A percentile compares a stretch with the other conserved stretches of the same genome.
phyloP scores from a whole-genome alignment of 2,113 vertebrate genomes.

The Dinomys branickii region DNA sequence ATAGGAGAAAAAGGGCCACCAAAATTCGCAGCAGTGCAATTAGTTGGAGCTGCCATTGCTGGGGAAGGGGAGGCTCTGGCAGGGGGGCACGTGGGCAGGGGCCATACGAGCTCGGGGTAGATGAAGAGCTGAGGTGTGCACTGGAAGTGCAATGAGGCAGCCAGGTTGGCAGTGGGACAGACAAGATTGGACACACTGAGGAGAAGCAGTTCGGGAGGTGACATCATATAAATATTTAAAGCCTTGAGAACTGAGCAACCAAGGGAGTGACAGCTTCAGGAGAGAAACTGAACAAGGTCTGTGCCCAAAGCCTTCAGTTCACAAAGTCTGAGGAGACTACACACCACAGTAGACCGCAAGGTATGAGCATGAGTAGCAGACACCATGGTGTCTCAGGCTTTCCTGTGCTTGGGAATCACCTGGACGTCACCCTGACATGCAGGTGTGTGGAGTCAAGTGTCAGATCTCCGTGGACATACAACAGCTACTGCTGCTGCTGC shows the following conservation, averaged over 20 bases:
- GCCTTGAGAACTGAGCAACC: too few species aligned
- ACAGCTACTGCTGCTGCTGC: too few species aligned
- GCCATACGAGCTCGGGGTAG: too few species aligned
- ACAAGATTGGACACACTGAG: too few species aligned
- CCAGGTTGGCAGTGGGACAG: too few species aligned
- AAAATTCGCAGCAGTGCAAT: too few species aligned
- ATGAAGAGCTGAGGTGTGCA: background rate
- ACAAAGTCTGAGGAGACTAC: background rate
- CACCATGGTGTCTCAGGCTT: too few species aligned
- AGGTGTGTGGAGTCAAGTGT: background rate
- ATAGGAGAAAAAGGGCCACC: background rate
- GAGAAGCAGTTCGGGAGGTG: too few species aligned
- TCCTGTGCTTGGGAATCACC: background rate
- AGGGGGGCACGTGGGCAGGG: too few species aligned
- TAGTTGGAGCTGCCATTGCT: background rate
- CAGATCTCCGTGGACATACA: background rate
- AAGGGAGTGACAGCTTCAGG: too few species aligned
- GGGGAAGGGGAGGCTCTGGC: background rate
- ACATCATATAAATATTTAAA: too few species aligned
- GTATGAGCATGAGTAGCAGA: background rate
- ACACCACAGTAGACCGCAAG: background rate
- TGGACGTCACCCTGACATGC: background rate
- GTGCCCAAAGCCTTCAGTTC: too few species aligned
- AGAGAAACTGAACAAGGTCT: background rate
- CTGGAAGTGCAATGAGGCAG: background rate